Conservation (phyloP, 1,140 invertebrate genomes). For the Drosophila navojoa region DNA sequence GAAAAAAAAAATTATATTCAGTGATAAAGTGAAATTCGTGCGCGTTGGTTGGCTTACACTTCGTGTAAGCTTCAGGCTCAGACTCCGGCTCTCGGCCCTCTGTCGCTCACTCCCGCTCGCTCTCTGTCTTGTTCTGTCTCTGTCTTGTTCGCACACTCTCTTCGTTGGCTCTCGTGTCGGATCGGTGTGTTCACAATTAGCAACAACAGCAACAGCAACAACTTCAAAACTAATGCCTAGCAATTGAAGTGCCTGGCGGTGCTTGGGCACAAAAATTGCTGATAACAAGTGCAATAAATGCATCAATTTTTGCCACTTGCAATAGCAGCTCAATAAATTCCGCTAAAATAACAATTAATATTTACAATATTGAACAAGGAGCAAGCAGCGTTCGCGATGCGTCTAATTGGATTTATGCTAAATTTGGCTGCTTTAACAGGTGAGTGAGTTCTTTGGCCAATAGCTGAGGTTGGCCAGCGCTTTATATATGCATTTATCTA, state of each 20-base stretch:
- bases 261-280: slow-evolving; percentile 27
- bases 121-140: slow-evolving; percentile 19
- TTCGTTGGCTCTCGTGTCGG: slow-evolving; percentile 41
- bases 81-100: slow-evolving; percentile 46
- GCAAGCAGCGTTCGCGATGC: slow-evolving; percentile 41
- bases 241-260: slow-evolving; percentile 37
- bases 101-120: slow-evolving; percentile 30
- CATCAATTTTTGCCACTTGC: slow-evolving; percentile 41
- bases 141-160: slow-evolving; percentile 19
- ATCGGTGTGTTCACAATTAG: slow-evolving; percentile 37
- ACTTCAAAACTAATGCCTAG: slow-evolving; percentile 26
- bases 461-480: not conserved
- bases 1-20: slow-evolving; percentile 72
- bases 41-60: slow-evolving; percentile 63
- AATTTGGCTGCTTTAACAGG: slow-evolving; percentile 76
- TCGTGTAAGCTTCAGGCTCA: slow-evolving; percentile 64
- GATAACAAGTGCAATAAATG: slow-evolving; percentile 39
- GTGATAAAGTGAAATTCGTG: slow-evolving; percentile 70
- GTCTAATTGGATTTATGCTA: slow-evolving; percentile 72
- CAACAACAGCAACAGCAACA: slow-evolving; percentile 21
- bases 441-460: slow-evolving; percentile 43
- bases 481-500: not conserved
- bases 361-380: slow-evolving; percentile 33
- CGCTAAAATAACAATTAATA: slow-evolving; percentile 13
- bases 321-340: not conserved